phyloP scores from a whole-genome alignment of 2,113 vertebrate species.

The Vulpes lagopus region DNA sequence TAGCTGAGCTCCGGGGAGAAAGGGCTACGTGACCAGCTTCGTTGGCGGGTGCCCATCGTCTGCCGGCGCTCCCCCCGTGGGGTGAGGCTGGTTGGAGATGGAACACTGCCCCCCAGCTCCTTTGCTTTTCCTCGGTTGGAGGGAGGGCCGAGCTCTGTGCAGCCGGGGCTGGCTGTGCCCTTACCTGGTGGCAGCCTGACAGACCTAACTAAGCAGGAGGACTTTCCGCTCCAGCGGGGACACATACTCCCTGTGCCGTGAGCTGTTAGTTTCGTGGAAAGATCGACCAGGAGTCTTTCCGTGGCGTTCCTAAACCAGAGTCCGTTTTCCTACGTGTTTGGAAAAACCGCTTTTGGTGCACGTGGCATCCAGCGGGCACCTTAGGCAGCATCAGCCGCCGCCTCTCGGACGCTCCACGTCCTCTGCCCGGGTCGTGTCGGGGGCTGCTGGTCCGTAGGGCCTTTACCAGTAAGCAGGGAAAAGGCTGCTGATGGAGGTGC shows the following conservation, averaged over 20 bases:
- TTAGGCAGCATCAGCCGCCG: accelerated
- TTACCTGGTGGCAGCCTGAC: not conserved
- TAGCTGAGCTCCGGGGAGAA: not conserved
- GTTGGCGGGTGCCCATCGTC: not conserved
- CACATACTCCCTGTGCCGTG: not conserved
- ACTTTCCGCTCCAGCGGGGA: not conserved
- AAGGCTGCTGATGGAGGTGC: not conserved
- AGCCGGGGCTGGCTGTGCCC: not conserved
- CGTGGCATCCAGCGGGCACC: not conserved
- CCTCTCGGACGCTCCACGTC: accelerated
- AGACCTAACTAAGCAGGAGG: no score
- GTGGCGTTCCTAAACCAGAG: not conserved
- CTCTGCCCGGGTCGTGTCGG: accelerated
- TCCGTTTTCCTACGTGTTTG: not conserved
- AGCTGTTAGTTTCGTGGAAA: not conserved
- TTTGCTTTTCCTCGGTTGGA: not conserved
- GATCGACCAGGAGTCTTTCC: not conserved
- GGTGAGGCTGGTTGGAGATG: no score
- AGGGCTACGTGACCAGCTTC: not conserved
- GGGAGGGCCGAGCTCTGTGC: no score
- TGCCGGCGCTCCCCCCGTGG: not conserved
- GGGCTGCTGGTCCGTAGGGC: not conserved
- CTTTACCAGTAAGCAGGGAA: not conserved
- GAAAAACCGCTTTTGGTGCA: not conserved
- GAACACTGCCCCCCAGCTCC: no score